phyloP scores from a whole-genome alignment of 2,888 invertebrate species.

The Vesta saturnalis region DNA sequence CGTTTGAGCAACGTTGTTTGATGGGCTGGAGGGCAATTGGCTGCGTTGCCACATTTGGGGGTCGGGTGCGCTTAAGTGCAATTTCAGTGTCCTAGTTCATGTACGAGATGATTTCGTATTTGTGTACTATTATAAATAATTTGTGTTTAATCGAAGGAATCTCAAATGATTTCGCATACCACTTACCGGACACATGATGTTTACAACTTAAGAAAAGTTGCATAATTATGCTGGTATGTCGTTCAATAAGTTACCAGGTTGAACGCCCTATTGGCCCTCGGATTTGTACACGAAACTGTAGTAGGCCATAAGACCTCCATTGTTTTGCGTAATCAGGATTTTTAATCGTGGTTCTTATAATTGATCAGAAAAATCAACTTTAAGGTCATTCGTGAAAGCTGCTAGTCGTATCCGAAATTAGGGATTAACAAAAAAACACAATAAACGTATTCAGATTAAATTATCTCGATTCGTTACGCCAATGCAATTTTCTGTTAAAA shows the following conservation, averaged over 20 bases:
- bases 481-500: no score
- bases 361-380: background rate
- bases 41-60: constrained; percentile 53
- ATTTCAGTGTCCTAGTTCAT: constrained; percentile 39
- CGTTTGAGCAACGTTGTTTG: constrained; percentile 34
- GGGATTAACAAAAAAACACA: no score
- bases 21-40: constrained; percentile 45
- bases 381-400: constrained; percentile 9
- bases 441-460: no score
- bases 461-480: no score
- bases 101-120: constrained; percentile 48
- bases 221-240: constrained; percentile 25
- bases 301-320: background rate
- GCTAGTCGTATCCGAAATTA: no score
- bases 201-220: constrained; percentile 14
- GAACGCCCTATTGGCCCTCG: constrained; percentile 27
- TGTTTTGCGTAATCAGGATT: constrained; percentile 2
- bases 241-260: constrained; percentile 30
- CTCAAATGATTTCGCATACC: constrained; percentile 34
- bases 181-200: constrained; percentile 47
- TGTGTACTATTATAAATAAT: constrained; percentile 41
- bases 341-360: background rate
- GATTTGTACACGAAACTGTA: background rate
- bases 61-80: constrained; percentile 37
- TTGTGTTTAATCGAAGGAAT: constrained; percentile 34